Evolutionary conservation across 2,113 vertebrate species (phyloP).

Genomic region (Bufo gargarizans): DNA sequence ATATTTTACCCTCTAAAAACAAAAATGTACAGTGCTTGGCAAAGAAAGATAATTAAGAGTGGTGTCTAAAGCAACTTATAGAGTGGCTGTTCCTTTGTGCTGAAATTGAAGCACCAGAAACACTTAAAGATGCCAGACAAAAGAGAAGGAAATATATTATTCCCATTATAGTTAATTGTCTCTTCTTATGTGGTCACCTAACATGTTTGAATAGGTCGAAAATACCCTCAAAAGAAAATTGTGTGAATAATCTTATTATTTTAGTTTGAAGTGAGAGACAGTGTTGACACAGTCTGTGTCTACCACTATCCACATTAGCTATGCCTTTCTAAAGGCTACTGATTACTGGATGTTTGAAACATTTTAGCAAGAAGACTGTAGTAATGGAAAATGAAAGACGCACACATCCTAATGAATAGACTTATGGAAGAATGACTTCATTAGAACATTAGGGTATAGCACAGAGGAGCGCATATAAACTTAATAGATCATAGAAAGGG

Average conservation of each 20-base stretch:
- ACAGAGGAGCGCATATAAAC: neutral
- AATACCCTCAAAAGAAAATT: slow-evolving; percentile 34
- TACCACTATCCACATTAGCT: slow-evolving; percentile 32
- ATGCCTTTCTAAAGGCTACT: slow-evolving; percentile 18
- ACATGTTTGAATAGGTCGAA: slow-evolving; percentile 49
- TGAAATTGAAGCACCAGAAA: neutral
- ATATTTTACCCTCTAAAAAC: neutral
- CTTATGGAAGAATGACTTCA: neutral
- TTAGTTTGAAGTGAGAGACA: slow-evolving; percentile 49
- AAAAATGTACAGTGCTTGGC: neutral
- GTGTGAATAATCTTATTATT: slow-evolving; percentile 45
- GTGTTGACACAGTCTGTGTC: slow-evolving; percentile 40
- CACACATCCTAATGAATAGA: neutral
- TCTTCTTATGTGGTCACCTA: slow-evolving; percentile 26
- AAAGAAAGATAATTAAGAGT: neutral
- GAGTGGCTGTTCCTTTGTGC: neutral
- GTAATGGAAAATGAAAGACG: neutral
- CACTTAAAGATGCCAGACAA: slow-evolving; percentile 8
- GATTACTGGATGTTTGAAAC: slow-evolving; percentile 23
- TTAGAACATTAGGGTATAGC: neutral
- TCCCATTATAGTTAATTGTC: slow-evolving; percentile 33
- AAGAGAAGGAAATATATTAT: slow-evolving; percentile 39
- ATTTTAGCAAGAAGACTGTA: neutral
- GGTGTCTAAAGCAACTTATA: neutral
- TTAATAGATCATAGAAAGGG: neutral